Percentiles rank a stretch among this genome's conserved stretches.
These are phyloP conservation scores for Erinaceus europaeus DNA, from an alignment of 2,113 vertebrate genomes.

Conservation along the genomic window DNA sequence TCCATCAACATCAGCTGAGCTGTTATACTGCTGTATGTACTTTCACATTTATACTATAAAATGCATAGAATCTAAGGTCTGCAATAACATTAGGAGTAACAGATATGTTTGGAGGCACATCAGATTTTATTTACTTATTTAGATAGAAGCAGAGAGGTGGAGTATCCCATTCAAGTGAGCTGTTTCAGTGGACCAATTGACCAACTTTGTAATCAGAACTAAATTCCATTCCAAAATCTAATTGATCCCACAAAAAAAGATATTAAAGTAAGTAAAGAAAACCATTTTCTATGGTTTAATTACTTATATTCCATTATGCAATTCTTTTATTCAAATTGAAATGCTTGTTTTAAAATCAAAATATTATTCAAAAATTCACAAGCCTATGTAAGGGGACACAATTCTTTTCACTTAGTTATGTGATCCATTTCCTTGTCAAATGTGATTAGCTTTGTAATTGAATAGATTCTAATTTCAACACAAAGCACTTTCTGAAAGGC, in stretches of 20 bases:
- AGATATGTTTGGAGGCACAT: no score
- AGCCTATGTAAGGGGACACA: background rate
- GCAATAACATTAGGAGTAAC: no score
- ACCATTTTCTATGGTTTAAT: background rate
- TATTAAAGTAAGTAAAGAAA: background rate
- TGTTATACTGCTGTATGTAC: no score
- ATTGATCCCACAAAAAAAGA: background rate
- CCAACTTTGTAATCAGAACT: no score
- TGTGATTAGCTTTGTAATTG: background rate
- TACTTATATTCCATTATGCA: background rate
- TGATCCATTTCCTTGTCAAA: background rate
- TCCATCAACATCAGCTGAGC: no score
- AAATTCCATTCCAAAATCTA: background rate
- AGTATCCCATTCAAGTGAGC: no score
- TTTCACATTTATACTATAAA: no score
- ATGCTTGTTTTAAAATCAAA: background rate
- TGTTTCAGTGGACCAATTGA: no score
- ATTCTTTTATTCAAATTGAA: background rate
- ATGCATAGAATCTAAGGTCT: no score
- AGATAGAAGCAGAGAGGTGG: no score
- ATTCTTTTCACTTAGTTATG: background rate
- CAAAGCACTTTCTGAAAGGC: conserved; percentile 17
- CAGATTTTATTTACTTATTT: no score
- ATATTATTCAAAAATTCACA: background rate
- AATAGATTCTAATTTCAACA: conserved; percentile 38